Evolutionary conservation across 2,797 vertebrate genomes (phyloP), one percentile per base, ranked within the genome.

Genomic region (Molossus molossus): DNA sequence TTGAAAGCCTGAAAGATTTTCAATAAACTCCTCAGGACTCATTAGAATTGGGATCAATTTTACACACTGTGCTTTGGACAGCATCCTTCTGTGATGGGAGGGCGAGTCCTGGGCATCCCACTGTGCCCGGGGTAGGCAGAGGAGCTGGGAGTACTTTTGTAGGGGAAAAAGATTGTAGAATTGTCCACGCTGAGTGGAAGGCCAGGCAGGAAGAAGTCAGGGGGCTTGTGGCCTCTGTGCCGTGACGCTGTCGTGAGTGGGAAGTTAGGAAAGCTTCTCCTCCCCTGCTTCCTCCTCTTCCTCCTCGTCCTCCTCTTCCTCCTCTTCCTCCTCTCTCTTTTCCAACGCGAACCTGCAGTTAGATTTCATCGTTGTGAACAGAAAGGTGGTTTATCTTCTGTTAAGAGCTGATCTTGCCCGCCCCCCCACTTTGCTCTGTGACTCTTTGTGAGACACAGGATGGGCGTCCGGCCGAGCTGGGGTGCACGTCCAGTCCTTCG

Each of bases 1-100:
- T 58, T 81, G 81, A 95, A 95, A 69, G 50, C 50, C 40, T 84
- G 53, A 94, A 91, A 91, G 70, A 94, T 87, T 95, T 95, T 93
- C 94, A 80, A 76, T 94, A 94, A 95, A 73, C 65, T 94, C 80
- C 21, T 70, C 72, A 87, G 67, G 57, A 14, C 72, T 95, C 72
- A 40, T 90, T 94, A 94, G 60, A 90, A 87, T 75, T 73, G 10
- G 40, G 13, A 89, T 95, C 90, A 37, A 79, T 92, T 73, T 96
- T 90, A 65, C 55, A 37, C 12, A 72, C 29, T 94, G 6, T 8
- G 29, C 17, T 37, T 91, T 77, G 70, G 27, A 10, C 25, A 91
- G 57, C 9, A 48, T 81, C 70, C 15, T 62, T 57, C 23, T 20
- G 1, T 27, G 64, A 80, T 48, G 4, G 65, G 62, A 23, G n/a